A percentile compares a stretch with the other conserved stretches of the same genome.
Evolutionary conservation across 2,113 vertebrate species (phyloP).

Genomic region (Sialia sialis): DNA sequence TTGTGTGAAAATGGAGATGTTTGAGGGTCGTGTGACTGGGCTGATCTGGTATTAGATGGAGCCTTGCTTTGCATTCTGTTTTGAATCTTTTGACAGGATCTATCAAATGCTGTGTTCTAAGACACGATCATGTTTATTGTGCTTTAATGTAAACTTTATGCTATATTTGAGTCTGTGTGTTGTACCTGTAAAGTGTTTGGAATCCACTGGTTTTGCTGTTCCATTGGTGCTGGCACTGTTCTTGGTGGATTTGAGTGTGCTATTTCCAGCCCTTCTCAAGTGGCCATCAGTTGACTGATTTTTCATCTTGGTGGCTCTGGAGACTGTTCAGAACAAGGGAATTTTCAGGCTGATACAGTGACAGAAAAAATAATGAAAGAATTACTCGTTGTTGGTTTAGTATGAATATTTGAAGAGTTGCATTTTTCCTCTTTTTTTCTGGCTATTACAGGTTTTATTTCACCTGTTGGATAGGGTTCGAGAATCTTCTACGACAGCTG

Average conservation of each 20-base stretch:
- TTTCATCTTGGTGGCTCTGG: not conserved
- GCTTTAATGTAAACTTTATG: not conserved
- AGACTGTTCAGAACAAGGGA: not conserved
- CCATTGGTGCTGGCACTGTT: not conserved
- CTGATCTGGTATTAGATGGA: not conserved
- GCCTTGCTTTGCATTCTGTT: not conserved
- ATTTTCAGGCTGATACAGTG: not conserved
- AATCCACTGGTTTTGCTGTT: not conserved
- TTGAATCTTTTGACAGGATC: not conserved
- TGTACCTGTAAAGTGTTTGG: not conserved
- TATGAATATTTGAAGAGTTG: not conserved
- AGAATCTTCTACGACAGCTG: constrained; percentile 93
- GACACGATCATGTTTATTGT: not conserved
- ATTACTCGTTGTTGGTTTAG: not conserved
- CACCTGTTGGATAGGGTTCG: constrained; percentile 90
- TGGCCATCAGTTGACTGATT: not conserved
- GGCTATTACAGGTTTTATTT: constrained; percentile 86
- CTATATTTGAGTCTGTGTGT: not conserved
- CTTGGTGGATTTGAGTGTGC: not conserved
- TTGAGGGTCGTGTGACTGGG: not conserved
- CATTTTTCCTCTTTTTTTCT: not conserved
- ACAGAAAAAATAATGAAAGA: not conserved
- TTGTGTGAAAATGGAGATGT: not conserved
- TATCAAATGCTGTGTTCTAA: not conserved
- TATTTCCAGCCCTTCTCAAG: not conserved